Conservation (phyloP, 2,113 vertebrate species). For the Phylloscopus trochilus region DNA sequence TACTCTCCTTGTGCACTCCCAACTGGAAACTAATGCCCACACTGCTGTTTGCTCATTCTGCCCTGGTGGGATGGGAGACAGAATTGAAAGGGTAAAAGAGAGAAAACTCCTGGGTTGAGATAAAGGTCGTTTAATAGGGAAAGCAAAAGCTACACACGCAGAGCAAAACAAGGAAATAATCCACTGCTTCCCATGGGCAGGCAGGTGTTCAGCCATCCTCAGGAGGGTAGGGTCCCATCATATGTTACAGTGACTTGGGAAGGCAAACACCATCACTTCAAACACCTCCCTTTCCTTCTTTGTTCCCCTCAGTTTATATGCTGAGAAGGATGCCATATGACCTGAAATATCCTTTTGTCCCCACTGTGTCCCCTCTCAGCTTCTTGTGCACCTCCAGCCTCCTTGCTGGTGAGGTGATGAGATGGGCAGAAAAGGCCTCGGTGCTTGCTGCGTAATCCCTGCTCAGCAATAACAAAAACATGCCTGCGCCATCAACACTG, state of each 20-base stretch:
- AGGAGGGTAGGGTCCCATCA: neutral
- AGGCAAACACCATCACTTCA: neutral
- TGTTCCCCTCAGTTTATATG: rapidly evolving
- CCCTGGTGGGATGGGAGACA: neutral
- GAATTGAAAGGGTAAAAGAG: neutral
- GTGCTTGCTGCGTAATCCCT: too few relatives aligned
- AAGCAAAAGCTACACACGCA: neutral
- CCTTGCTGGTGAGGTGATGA: rapidly evolving
- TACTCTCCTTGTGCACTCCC: neutral
- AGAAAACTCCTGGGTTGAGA: neutral
- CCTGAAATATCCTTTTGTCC: neutral
- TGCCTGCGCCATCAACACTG: rapidly evolving
- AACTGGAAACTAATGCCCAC: neutral
- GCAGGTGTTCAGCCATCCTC: neutral
- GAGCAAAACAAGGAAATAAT: neutral
- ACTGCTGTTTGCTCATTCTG: neutral
- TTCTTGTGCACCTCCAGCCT: neutral
- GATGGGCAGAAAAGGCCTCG: neutral
- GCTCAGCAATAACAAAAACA: neutral
- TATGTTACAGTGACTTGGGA: neutral
- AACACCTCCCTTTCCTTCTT: neutral
- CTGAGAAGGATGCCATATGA: neutral
- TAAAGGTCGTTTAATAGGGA: neutral
- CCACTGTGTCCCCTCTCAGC: neutral
- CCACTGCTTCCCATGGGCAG: neutral